Percentiles rank a stretch among this genome's conserved stretches.
phyloP scores from a whole-genome alignment of 1,140 invertebrate species.

The Drosophila suzukii region DNA sequence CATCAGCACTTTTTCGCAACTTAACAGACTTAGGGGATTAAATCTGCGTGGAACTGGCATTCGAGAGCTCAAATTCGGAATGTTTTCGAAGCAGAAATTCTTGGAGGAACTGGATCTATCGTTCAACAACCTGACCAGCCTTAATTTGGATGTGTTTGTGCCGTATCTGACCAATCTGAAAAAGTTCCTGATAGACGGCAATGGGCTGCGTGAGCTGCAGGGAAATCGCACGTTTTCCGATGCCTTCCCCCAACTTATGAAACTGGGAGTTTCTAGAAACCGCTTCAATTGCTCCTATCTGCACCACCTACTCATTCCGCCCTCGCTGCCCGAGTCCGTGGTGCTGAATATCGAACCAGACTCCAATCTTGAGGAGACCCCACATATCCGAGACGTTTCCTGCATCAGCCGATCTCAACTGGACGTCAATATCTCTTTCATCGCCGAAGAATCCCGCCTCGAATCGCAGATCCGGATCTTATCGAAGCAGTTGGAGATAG shows the following conservation, averaged over 20 bases:
- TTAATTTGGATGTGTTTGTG: conserved; percentile 81
- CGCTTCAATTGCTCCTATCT: conserved; percentile 81
- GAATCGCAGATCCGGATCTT: conserved; percentile 34
- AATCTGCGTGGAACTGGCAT: conserved; percentile 66
- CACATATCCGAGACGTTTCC: conserved; percentile 77
- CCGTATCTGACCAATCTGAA: conserved; percentile 74
- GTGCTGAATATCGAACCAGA: conserved; percentile 74
- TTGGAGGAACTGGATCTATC: conserved; percentile 77
- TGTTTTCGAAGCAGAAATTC: conserved; percentile 76
- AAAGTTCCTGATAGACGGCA: conserved; percentile 76
- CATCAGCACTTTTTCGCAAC: conserved; percentile 71
- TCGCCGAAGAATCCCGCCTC: conserved; percentile 12
- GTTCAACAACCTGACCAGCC: conserved; percentile 73
- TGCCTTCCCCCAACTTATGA: conserved; percentile 68
- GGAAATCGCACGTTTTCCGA: conserved; percentile 65
- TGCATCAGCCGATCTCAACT: conserved; percentile 53
- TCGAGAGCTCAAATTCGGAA: conserved; percentile 67
- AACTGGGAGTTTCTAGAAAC: conserved; percentile 73
- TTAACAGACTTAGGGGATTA: conserved; percentile 63
- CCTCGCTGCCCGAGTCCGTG: conserved; percentile 55
- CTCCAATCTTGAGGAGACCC: conserved; percentile 53
- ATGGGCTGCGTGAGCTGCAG: conserved; percentile 66
- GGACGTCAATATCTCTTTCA: background rate
- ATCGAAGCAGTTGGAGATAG: conserved; percentile 59
- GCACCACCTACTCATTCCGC: conserved; percentile 68